These are phyloP conservation scores for Caenorhabditis panamensis DNA, from an alignment of 2,888 invertebrate genomes.

Conservation along the genomic window DNA sequence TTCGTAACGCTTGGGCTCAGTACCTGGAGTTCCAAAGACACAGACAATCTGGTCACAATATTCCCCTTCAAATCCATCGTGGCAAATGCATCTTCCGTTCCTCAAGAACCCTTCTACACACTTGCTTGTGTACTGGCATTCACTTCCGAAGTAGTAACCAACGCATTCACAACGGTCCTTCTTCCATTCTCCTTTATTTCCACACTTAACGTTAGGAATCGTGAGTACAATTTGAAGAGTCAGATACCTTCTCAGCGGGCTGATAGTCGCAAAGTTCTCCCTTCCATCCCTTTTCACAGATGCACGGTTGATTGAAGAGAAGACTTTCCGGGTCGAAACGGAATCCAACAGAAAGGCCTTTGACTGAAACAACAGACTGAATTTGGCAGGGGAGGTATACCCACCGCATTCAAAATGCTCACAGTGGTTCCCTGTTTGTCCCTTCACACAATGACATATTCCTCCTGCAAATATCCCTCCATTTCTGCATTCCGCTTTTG, in stretches of 20 bases:
- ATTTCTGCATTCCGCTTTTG: slow-evolving; percentile 64
- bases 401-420: slow-evolving; percentile 76
- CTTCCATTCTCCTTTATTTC: slow-evolving; percentile 76
- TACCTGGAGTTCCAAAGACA: slow-evolving; percentile 74
- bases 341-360: slow-evolving; percentile 73
- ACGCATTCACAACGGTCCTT: slow-evolving; percentile 74
- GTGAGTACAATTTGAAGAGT: neutral
- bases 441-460: slow-evolving; percentile 73
- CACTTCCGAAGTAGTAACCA: slow-evolving; percentile 77
- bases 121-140: slow-evolving; percentile 76
- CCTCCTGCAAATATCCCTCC: slow-evolving; percentile 69
- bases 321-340: slow-evolving; percentile 75
- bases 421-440: slow-evolving; percentile 73
- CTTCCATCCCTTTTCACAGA: slow-evolving; percentile 74
- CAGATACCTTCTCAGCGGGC: slow-evolving; percentile 72
- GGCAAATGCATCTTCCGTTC: slow-evolving; percentile 75
- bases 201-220: slow-evolving; percentile 67
- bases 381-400: too few species aligned
- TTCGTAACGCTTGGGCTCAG: neutral
- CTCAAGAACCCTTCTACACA: slow-evolving; percentile 73
- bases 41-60: slow-evolving; percentile 78
- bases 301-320: slow-evolving; percentile 73
- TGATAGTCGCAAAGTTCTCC: slow-evolving; percentile 76
- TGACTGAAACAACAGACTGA: too few species aligned
- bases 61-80: slow-evolving; percentile 76